Evolutionary conservation across 2,888 invertebrate species (phyloP), one percentile per base, ranked within the genome.

Genomic region (Cerastoderma edule): DNA sequence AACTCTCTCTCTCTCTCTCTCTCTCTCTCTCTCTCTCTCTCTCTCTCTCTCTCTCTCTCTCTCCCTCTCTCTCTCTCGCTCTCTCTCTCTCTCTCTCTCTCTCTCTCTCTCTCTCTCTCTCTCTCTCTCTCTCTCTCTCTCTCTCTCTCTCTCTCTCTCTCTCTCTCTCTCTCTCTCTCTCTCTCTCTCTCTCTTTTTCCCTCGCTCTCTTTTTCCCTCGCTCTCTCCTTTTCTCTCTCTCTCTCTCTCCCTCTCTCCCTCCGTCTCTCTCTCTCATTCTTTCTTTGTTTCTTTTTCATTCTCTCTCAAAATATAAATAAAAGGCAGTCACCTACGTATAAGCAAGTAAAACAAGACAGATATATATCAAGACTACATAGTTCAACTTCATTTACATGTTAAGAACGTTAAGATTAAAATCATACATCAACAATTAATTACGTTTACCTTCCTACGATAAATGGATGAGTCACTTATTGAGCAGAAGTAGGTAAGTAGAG

Each of bases 181-280:
- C 19, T 39, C 64, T 39, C 22, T 39, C 19, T 39, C 39, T 39
- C 22, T 39, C 19, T 39, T 24, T 39, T 39, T 39, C 39, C 22
- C 39, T 64, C 22, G 13, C 30, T 35, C 39, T 39, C 16, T n/a
- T 64, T 39, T 39, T 64, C 6, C 64, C 24, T 22, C 64, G 33
- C 22, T 39, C 39, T 22, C 39, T 64, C 10, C 64, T 64, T 39
- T 39, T 64, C 22, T 39, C 10, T 39, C 64, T 39, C 22, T 16
- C 16, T 39, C 39, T 39, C 16, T 16, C 16, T 39, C 39, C 16
- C 16, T 16, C 16, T 39, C 39, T 39, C 16, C 39, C 16, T 39
- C 39, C 16, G 8, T 16, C 16, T 39, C 39, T 39, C 16, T 16
- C 16, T 39, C 39, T 39, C 16, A 8, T 39, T 39, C 39, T 39